Conservation (phyloP, 2,113 vertebrate species). For the Polypterus bichir region DNA sequence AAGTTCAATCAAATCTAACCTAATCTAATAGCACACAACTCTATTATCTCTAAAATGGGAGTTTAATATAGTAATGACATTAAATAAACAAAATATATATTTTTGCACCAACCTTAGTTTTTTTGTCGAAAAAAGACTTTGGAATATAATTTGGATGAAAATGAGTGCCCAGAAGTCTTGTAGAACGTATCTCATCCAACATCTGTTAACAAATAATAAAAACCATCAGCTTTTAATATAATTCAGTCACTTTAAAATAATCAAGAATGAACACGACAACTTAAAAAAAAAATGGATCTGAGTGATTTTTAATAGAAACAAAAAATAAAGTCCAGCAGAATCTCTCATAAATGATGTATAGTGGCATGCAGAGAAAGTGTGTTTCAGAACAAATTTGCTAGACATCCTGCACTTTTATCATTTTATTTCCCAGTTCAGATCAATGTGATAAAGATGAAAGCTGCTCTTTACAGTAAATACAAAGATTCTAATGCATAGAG, state of each 20-base stretch:
- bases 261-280: constrained; percentile 1
- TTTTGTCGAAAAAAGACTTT: constrained; percentile 34
- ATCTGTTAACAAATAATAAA: constrained; percentile 33
- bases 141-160: constrained; percentile 35
- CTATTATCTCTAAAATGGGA: neutral
- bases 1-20: neutral
- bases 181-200: constrained; percentile 38
- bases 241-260: neutral
- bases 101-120: constrained; percentile 24
- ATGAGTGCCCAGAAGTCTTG: constrained; percentile 40
- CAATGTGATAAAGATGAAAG: no score
- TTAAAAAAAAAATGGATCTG: constrained; percentile 4
- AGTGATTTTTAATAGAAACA: constrained; percentile 29
- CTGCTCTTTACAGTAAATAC: no score
- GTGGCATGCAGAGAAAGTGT: constrained; percentile 25
- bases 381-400: constrained; percentile 15
- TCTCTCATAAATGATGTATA: constrained; percentile 35
- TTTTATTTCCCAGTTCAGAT: no score
- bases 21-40: neutral
- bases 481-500: no score
- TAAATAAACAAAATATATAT: neutral
- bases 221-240: neutral
- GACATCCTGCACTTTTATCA: no score
- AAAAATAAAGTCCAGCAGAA: constrained; percentile 38
- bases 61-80: neutral